Conservation (phyloP, 2,113 vertebrate genomes). For the Lagopus leucura region DNA sequence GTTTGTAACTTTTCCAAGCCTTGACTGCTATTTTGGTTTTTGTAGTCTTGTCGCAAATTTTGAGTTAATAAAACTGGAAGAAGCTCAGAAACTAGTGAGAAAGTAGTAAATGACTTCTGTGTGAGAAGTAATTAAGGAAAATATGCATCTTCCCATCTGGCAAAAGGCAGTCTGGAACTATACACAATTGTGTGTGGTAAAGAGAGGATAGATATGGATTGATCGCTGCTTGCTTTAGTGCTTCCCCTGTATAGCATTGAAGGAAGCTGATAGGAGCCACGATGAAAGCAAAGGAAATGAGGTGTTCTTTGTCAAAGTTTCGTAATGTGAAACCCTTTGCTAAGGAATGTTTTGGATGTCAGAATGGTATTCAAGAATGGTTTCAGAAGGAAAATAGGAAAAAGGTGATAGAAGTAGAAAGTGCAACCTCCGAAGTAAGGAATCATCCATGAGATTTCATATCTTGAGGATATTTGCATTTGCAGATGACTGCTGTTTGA, state of each 20-base stretch:
- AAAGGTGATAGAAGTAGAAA: not conserved
- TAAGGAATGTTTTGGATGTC: not conserved
- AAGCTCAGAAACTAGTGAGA: not conserved
- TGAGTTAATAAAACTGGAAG: not conserved
- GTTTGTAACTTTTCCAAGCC: not conserved
- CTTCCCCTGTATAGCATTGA: not conserved
- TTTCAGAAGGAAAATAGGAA: not conserved
- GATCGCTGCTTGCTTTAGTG: not conserved
- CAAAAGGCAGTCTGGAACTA: not conserved
- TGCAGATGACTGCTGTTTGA: not conserved
- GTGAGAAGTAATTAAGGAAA: not conserved
- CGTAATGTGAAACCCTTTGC: rapidly evolving
- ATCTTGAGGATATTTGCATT: not conserved
- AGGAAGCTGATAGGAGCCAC: not conserved
- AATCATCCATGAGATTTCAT: not conserved
- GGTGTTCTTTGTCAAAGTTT: not conserved
- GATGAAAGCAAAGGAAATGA: not conserved
- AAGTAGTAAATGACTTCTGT: not conserved
- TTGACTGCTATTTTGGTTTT: not conserved
- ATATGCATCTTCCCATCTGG: not conserved
- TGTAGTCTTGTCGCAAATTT: not conserved
- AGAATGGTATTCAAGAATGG: not conserved
- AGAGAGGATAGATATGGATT: not conserved
- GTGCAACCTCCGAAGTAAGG: not conserved
- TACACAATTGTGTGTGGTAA: not conserved